Evolutionary conservation across 2,113 vertebrate species (phyloP), one percentile per base, ranked within the genome.

Genomic region (Boleophthalmus pectinirostris): DNA sequence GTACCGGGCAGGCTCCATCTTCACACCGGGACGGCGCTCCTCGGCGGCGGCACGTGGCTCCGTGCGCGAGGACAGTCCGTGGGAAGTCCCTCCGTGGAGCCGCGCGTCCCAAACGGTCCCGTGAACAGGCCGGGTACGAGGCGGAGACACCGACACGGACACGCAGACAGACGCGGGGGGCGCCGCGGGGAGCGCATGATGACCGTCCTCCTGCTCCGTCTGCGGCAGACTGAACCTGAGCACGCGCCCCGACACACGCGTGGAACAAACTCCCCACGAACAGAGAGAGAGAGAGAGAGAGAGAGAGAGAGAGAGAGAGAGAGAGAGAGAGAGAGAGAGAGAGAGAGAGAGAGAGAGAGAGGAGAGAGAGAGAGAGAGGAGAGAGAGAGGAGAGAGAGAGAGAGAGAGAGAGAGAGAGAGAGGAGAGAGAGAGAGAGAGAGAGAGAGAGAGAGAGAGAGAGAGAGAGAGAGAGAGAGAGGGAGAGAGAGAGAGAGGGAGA

Each of bases 1-100:
- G 79, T 92, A 92, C 72, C 85, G 90, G 54, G 85, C 92, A 61
- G 89, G 89, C 71, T 82, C 91, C 83, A 78, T 58, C 54, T 5
- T 58, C 23, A 57, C 11, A 1, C 3, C 21, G 3, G 24, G 56
- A 24, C 13, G 23, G 21, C 10, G 23, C 60, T 74, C 61, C 79
- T 89, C 80, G 85, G 60, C 80, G 84, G 71, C 81, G 75, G 75
- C 81, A 74, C 84, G 85, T 80, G 49, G 69, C 78, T 77, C 51
- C 64, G 43, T 69, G 74, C 72, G 77, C 78, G 61, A 53, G 66
- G 74, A 86, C 79, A 70, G 65, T 78, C 68, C 68, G 73, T 63
- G 77, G 66, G 78, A 81, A 69, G 61, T 82, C 75, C 72, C 75
- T 49, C 68, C 81, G 53, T 43, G 73, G 72, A 75, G 68, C 70